phyloP scores from a whole-genome alignment of 2,888 invertebrate species.

The Ellobium chinense region DNA sequence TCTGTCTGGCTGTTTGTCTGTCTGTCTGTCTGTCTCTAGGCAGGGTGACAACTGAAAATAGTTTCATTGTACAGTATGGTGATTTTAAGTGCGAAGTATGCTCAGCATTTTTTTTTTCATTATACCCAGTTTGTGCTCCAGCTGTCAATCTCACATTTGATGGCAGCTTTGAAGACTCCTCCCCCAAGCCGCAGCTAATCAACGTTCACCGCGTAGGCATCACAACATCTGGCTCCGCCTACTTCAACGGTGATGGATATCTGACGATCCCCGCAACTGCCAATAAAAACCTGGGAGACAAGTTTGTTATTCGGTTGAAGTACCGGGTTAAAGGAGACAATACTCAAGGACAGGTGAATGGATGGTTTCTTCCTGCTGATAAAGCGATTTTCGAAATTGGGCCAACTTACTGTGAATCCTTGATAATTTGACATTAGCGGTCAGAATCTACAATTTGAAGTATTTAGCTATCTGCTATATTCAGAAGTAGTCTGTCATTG shows the following conservation, averaged over 20 bases:
- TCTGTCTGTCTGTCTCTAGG: not conserved
- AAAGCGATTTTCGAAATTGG: too few species aligned
- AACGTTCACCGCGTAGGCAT: conserved; percentile 55
- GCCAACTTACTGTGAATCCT: too few species aligned
- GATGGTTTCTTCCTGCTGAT: too few species aligned
- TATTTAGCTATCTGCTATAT: too few species aligned
- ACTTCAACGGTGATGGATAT: conserved; percentile 60
- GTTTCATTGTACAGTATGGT: not conserved
- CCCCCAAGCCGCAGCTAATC: conserved; percentile 54
- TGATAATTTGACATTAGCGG: too few species aligned
- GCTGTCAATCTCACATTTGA: conserved; percentile 54
- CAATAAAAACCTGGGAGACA: conserved; percentile 55
- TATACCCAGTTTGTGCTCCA: conserved; percentile 17
- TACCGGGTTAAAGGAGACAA: conserved; percentile 50
- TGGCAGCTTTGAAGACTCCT: conserved; percentile 59
- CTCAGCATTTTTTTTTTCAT: too few species aligned
- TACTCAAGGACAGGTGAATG: conserved; percentile 1
- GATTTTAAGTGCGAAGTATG: too few species aligned
- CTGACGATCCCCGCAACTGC: conserved; percentile 62
- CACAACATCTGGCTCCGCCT: conserved; percentile 62
- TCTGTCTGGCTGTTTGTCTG: too few species aligned
- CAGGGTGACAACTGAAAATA: not conserved
- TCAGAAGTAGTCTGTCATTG: too few species aligned
- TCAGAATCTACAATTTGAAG: too few species aligned
- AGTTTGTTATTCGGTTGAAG: conserved; percentile 57